Evolutionary conservation across 2,797 vertebrate species (phyloP), one percentile per base, ranked within the genome.

Genomic region (Tarsius wallacei): DNA sequence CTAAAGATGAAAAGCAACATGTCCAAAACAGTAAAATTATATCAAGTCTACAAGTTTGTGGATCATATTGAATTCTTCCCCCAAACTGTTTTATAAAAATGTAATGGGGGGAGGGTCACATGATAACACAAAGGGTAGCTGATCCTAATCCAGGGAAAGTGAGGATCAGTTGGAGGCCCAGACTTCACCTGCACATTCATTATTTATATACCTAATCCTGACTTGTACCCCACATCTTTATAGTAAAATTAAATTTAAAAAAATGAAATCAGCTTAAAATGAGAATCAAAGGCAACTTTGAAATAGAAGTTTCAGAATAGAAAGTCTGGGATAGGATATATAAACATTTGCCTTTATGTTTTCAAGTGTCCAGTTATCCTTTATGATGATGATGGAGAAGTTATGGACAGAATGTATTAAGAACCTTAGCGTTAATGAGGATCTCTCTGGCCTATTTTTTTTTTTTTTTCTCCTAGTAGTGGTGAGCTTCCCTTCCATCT

Each of bases 291-390:
- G 28, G 61, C 73, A 86, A 51, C 47, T 95, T 89, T 87, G 71
- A 91, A 91, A 61, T 76, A 82, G 57, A 78, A 64, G 51, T 84
- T 36, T 94, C 66, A 81, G 77, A 95, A 74, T 53, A 7, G 66
- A 88, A 88, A 5, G 5, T 91, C 76, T 28, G 13, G 76, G 22
- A 61, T 74, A 6, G 42, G 21, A 70, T 84, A 28, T 64, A 53
- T 80, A 64, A 70, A 77, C 57, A 84, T 85, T 91, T 96, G 74
- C 21, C 31, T 85, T 91, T 90, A 61, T 78, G 91, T 88, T 87
- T 70, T 61, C 36, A 88, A 64, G 61, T 89, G 8, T 31, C 17
- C 57, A 77, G 1, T 88, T 95, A 77, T 81, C 55, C 31, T 94
- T 81, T 87, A 83, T 84, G 64, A 63, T 66, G 21, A 15, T 31